Base-by-base conservation (phyloP, 2,113 vertebrate species). In the Tyto alba region DNA sequence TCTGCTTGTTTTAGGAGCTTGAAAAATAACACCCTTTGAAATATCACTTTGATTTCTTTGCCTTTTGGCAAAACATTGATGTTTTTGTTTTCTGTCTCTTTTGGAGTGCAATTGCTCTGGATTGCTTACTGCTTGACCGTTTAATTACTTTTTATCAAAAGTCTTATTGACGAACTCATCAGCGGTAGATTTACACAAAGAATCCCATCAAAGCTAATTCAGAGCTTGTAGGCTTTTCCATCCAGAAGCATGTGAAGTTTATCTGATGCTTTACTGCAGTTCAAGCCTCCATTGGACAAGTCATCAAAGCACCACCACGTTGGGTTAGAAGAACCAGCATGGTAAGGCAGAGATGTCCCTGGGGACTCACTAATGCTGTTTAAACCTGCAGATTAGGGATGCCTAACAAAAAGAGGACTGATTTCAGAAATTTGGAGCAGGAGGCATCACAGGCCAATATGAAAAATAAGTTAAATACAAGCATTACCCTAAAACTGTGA, bases 91-190 rank as follows among this genome's bases (percentile, higher is more conserved):
- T 59, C 50, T 76, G 20, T 55, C 12, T 85, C 43, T 83, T 72
- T 82, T 71, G 57, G 84, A 83, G 25, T 62, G 63, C 53, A 50
- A 88, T 81, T 73, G 32, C 38, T 90, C 71, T 85, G 62, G 81
- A 76, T 86, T 76, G 63, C 80, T 96, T 89, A 64, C 56, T 59
- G 43, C 64, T 81, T 90, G 76, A 87, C 40, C 81, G 27, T 74
- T 94, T 71, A 81, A 96, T 63, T 86, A 68, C 17, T 81, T 96
- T 83, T 95, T 90, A 90, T 86, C 68, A 78, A 53, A 68, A 87
- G 40, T 43, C 43, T 77, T 90, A 90, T 50, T 83, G 88, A 94
- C 52, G n/a, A 92, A 88, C 68, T 78, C 64, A 74, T 71, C 68
- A 60, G 52, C 1, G 8, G 62, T 36, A 22, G 56, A 81, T 84